Evolutionary conservation across 2,113 vertebrate genomes (phyloP).

Genomic region (Glaucidium brasilianum): DNA sequence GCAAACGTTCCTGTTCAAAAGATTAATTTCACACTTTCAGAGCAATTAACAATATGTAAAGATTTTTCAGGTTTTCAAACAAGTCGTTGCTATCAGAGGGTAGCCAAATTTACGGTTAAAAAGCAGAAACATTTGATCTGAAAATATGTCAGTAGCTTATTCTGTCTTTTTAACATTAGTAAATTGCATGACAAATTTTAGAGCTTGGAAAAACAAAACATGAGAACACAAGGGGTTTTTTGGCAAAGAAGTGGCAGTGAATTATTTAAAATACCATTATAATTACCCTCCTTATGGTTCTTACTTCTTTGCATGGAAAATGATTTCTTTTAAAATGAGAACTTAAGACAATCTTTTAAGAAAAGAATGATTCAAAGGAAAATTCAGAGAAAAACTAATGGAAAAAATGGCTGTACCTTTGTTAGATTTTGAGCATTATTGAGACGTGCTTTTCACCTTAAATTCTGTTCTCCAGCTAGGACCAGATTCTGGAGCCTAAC

Average conservation of each 20-base stretch:
- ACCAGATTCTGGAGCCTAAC: background rate
- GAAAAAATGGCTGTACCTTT: background rate
- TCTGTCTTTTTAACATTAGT: constrained; percentile 47
- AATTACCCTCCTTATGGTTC: constrained; percentile 65
- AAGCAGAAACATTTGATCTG: constrained; percentile 51
- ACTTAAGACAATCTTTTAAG: constrained; percentile 19
- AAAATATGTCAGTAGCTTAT: constrained; percentile 28
- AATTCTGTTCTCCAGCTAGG: background rate
- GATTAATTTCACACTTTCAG: constrained; percentile 32
- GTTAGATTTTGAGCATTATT: background rate
- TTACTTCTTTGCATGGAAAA: constrained; percentile 40
- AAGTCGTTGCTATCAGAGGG: background rate
- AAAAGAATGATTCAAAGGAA: background rate
- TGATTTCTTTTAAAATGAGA: constrained; percentile 50
- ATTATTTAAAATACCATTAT: constrained; percentile 66
- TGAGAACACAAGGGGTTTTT: constrained; percentile 46
- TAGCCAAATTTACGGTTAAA: constrained; percentile 42
- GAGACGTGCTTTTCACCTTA: background rate
- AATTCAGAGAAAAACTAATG: background rate
- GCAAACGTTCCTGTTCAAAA: background rate
- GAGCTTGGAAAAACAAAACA: constrained; percentile 45
- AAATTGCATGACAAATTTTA: constrained; percentile 57
- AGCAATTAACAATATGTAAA: constrained; percentile 40
- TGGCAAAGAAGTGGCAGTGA: constrained; percentile 52
- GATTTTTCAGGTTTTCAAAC: constrained; percentile 35